Conservation (phyloP, 2,888 invertebrate genomes). For the Chaitophorus viminalis region DNA sequence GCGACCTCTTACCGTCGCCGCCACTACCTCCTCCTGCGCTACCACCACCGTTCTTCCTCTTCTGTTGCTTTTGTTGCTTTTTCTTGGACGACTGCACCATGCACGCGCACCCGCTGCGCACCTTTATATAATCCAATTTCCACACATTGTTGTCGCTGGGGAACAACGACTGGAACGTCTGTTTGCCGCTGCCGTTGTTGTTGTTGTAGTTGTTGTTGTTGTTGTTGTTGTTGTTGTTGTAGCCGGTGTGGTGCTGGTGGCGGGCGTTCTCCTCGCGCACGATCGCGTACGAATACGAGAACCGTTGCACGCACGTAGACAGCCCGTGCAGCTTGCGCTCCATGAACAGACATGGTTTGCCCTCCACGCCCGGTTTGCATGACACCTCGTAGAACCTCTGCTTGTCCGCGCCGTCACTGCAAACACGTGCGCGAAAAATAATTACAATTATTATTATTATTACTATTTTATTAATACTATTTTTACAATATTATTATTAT, state of each 20-base stretch:
- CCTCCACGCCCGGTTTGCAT: slow-evolving; percentile 77
- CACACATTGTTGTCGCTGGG: slow-evolving; percentile 70
- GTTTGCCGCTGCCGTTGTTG: slow-evolving; percentile 16
- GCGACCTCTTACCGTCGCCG: slow-evolving; percentile 22
- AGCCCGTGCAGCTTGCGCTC: slow-evolving; percentile 76
- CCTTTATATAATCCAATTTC: slow-evolving; percentile 84
- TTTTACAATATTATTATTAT: too few relatives aligned
- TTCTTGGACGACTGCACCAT: slow-evolving; percentile 74
- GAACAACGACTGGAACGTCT: slow-evolving; percentile 63
- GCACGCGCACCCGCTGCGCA: slow-evolving; percentile 87
- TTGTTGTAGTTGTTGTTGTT: slow-evolving; percentile 60
- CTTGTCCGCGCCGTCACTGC: slow-evolving; percentile 57
- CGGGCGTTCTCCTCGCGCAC: slow-evolving; percentile 72
- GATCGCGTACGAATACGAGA: slow-evolving; percentile 84
- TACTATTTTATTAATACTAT: not conserved
- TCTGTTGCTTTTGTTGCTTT: slow-evolving; percentile 69
- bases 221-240: slow-evolving; percentile 65
- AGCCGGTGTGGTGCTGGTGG: slow-evolving; percentile 65
- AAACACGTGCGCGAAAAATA: not conserved
- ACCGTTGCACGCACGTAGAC: slow-evolving; percentile 85
- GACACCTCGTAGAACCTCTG: slow-evolving; percentile 79
- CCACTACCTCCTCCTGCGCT: not conserved
- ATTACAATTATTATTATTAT: not conserved
- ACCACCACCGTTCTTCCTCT: slow-evolving; percentile 21
- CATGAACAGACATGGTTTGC: slow-evolving; percentile 80